Conservation (phyloP, 2,888 invertebrate genomes). For the Zelleria hepariella region DNA sequence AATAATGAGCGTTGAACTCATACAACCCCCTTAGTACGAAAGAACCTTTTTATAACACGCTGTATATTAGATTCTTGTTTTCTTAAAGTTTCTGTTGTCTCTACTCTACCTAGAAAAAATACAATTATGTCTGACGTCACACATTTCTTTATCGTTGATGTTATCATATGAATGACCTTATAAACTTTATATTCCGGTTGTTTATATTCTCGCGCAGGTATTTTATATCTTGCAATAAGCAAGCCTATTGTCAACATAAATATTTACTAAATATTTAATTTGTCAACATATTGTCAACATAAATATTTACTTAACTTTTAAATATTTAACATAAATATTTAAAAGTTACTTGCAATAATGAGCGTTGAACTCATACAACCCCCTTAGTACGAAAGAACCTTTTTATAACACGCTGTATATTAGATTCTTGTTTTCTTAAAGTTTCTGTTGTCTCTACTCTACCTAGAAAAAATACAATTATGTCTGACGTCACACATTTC, state of each 20-base stretch:
- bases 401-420: not conserved
- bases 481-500: not conserved
- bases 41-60: too few relatives aligned
- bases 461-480: not conserved
- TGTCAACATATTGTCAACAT: too few relatives aligned
- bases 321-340: too few relatives aligned
- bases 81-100: not conserved
- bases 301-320: too few relatives aligned
- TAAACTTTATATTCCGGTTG: conserved; percentile 14
- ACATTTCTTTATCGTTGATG: conserved; percentile 4
- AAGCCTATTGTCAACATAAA: not conserved
- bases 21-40: too few relatives aligned
- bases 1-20: too few relatives aligned
- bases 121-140: not conserved
- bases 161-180: conserved; percentile 40
- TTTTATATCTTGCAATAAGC: conserved; percentile 1
- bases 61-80: conserved; percentile 20
- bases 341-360: too few relatives aligned
- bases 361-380: too few relatives aligned
- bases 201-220: not conserved
- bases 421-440: conserved; percentile 19
- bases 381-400: too few relatives aligned
- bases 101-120: not conserved
- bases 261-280: conserved; percentile 1
- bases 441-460: not conserved